A percentile compares a stretch with the other conserved stretches of the same genome.
These are phyloP conservation scores for Triplophysa rosa DNA, from an alignment of 2,113 vertebrate species.

Conservation along the genomic window DNA sequence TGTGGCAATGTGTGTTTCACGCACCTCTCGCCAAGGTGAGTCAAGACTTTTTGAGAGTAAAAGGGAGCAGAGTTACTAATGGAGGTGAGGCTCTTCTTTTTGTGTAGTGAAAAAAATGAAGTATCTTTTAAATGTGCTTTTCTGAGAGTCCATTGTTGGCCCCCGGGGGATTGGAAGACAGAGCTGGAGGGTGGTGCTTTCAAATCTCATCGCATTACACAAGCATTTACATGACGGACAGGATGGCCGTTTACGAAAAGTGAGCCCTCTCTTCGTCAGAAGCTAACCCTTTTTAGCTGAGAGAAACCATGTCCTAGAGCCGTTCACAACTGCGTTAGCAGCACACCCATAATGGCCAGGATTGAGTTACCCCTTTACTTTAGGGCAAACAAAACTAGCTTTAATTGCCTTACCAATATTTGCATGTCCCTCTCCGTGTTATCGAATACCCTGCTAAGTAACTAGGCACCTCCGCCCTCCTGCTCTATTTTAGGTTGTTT, in stretches of 20 bases:
- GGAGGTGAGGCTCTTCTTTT: constrained; percentile 55
- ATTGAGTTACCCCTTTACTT: constrained; percentile 76
- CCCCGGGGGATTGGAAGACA: constrained; percentile 48
- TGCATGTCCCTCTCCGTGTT: constrained; percentile 74
- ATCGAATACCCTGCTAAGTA: constrained; percentile 74
- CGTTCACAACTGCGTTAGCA: constrained; percentile 64
- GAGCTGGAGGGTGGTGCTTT: constrained; percentile 59
- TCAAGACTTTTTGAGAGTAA: constrained; percentile 33
- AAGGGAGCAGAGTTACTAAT: constrained; percentile 59
- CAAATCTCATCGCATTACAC: constrained; percentile 64
- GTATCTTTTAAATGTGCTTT: constrained; percentile 55
- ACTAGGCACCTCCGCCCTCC: constrained; percentile 54
- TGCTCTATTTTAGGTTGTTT: constrained; percentile 73
- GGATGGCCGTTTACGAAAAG: constrained; percentile 67
- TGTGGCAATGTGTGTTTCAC: not conserved
- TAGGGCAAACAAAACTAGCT: constrained; percentile 69
- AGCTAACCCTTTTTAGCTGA: constrained; percentile 70
- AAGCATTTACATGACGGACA: constrained; percentile 64
- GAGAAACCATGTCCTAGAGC: constrained; percentile 64
- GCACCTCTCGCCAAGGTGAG: constrained; percentile 46
- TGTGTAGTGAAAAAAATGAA: constrained; percentile 36
- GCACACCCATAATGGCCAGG: constrained; percentile 69
- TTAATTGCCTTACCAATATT: constrained; percentile 78
- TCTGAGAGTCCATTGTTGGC: constrained; percentile 53
- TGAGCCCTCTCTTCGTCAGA: constrained; percentile 63